Evolutionary conservation across 2,113 vertebrate species (phyloP).

Genomic region (Cyanoramphus novaezelandiae): DNA sequence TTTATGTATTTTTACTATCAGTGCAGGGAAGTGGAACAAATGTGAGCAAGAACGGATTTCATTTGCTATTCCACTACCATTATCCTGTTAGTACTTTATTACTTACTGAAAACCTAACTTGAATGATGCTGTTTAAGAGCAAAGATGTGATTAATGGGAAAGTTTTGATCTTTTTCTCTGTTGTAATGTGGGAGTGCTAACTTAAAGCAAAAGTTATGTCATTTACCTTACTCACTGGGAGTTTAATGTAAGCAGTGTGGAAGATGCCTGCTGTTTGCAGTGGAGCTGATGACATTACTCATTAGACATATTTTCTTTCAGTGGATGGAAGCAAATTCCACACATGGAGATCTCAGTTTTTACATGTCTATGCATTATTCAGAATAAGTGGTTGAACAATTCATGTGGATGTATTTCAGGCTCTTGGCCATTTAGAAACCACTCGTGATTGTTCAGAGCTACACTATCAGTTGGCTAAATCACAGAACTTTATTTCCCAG

Average conservation of each 20-base stretch:
- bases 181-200: neutral
- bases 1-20: conserved; percentile 59
- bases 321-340: neutral
- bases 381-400: neutral
- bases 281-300: neutral
- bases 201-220: conserved; percentile 36
- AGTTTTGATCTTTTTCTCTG: conserved; percentile 31
- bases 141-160: conserved; percentile 47
- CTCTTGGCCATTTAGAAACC: neutral
- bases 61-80: conserved; percentile 48
- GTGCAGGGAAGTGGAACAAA: conserved; percentile 60
- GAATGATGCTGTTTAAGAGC: conserved; percentile 11
- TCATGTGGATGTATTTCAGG: neutral
- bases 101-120: conserved; percentile 33
- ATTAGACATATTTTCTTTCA: neutral
- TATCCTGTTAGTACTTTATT: conserved; percentile 61
- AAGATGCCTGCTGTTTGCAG: neutral
- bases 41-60: conserved; percentile 38
- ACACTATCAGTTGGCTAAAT: neutral
- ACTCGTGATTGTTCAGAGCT: neutral
- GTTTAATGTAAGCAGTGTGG: neutral
- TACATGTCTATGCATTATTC: neutral
- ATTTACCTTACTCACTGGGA: neutral
- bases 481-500: neutral
- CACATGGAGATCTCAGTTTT: neutral